Base-by-base conservation (phyloP, 2,888 invertebrate species). In the Megamerina dolium region DNA sequence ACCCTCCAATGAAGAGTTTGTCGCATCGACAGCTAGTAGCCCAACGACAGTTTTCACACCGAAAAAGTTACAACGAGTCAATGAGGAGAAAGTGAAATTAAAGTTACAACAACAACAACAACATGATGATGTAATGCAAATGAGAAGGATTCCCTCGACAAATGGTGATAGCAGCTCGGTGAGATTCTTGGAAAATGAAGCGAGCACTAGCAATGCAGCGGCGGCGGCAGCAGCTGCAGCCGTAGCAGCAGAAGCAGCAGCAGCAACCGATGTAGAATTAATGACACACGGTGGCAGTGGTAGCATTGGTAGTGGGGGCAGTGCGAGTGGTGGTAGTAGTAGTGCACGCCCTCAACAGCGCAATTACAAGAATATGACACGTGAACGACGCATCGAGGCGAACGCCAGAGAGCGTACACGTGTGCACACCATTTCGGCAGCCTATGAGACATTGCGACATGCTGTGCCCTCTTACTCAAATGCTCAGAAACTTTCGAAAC, bases 361-460 rank as follows among this genome's bases (percentile, higher is more conserved):
- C 51, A 93, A 93, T 67, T 94, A 94, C 72, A 94, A 94, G 65
- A 94, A 92, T 67, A 93, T 94, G 92, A 94, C 90, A 0, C 77
- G 91, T 16, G 93, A 93, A 66, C 74, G 94, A 54, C 76, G 94
- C 52, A 90, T 94, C 62, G 94, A 95, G 66, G 94, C 94, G 1
- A 95, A 95, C 64, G 94, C 94, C 0, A 76, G 94, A 5, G 94
- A 95, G 66, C 74, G 94, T 46, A 91, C 93, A 5, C 76, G 94
- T 39, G 94, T 95, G 1, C 94, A 95, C 68, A 94, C 94, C 1
- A 95, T 95, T 53, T 92, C 92, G 61, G 93, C 93, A 0, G 94
- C 94, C 0, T 95, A 94, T 66, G 94, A 95, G 54, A 90, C 87
- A 1, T 74, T 95, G 9, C 77, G 94, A 33, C 75, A 77, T 46